phyloP scores from a whole-genome alignment of 2,888 invertebrate species.

The Zhuqinia jingwanae region DNA sequence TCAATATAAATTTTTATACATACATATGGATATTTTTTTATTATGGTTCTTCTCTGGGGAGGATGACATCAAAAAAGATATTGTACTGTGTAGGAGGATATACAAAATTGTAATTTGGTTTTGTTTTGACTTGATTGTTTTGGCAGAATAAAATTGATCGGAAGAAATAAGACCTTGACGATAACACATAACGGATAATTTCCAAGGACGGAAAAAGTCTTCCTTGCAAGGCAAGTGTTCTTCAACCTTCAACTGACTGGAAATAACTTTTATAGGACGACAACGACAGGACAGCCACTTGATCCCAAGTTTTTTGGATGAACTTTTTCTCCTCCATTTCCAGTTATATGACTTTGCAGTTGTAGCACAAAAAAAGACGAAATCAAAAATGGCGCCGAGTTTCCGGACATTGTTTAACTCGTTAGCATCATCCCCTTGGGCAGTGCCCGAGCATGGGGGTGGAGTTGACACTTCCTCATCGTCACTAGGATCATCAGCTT shows the following conservation, averaged over 20 bases:
- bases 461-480: conserved; percentile 27
- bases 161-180: no score
- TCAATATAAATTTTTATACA: no score
- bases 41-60: no score
- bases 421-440: conserved; percentile 26
- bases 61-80: no score
- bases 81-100: no score
- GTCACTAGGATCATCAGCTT: conserved; percentile 50
- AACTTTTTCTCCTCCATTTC: neutral
- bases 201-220: neutral
- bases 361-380: conserved; percentile 58
- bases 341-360: conserved; percentile 40
- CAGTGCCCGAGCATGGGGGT: neutral
- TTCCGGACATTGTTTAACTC: conserved; percentile 54
- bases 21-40: no score
- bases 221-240: neutral
- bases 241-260: neutral
- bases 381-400: conserved; percentile 37
- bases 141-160: no score
- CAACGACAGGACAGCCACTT: no score
- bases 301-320: conserved; percentile 28
- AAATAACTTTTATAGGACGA: neutral
- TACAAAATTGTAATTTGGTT: no score
- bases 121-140: no score
- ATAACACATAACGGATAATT: no score